A percentile compares a stretch with the other conserved stretches of the same genome.
Evolutionary conservation across 2,888 invertebrate genomes (phyloP).

Genomic region (Danaus chrysippus): DNA sequence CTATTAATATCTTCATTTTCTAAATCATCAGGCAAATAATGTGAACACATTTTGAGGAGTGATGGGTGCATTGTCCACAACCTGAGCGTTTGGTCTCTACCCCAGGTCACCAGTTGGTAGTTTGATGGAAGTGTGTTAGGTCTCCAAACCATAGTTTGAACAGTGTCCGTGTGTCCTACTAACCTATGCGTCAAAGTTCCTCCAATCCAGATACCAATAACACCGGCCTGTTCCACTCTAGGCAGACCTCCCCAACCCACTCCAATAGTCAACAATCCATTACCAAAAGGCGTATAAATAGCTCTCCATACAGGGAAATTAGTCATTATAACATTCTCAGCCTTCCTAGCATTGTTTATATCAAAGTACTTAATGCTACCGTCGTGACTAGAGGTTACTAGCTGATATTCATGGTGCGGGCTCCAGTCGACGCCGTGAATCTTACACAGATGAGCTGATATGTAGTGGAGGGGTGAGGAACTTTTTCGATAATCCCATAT

Average conservation of each 20-base stretch:
- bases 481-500: constrained; percentile 97
- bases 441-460: constrained; percentile 92
- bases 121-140: constrained; percentile 83
- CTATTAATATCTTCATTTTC: constrained; percentile 76
- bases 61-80: constrained; percentile 94
- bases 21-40: constrained; percentile 82
- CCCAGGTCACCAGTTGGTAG: constrained; percentile 96
- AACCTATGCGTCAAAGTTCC: constrained; percentile 91
- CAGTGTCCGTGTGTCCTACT: constrained; percentile 96
- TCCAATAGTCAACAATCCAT: constrained; percentile 93
- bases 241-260: constrained; percentile 90
- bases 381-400: constrained; percentile 96
- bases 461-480: constrained; percentile 92
- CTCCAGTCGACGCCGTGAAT: constrained; percentile 98
- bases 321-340: constrained; percentile 91
- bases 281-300: constrained; percentile 95
- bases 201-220: constrained; percentile 75
- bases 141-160: constrained; percentile 97
- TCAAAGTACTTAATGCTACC: constrained; percentile 97
- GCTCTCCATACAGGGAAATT: constrained; percentile 96
- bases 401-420: constrained; percentile 88
- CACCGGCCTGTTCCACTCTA: constrained; percentile 87
- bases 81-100: constrained; percentile 93
- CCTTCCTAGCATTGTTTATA: constrained; percentile 89
- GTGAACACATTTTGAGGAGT: constrained; percentile 87